These are phyloP conservation scores for Drosophila kikkawai DNA, from an alignment of 1,140 invertebrate genomes.

Conservation along the genomic window DNA sequence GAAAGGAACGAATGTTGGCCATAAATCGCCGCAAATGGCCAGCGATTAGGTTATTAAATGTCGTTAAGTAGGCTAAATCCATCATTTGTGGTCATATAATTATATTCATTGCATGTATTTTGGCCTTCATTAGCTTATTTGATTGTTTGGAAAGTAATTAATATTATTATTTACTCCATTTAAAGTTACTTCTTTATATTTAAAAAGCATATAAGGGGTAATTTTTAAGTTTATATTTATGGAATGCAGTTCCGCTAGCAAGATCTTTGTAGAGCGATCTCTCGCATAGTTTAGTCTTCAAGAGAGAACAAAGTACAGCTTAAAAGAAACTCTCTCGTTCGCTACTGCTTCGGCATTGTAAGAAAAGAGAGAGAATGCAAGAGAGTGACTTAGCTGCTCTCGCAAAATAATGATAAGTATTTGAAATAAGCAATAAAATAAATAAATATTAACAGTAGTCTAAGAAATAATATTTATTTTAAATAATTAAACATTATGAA, in stretches of 20 bases:
- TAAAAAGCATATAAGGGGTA: background rate
- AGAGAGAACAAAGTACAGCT: background rate
- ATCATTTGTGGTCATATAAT: constrained; percentile 15
- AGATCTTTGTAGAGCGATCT: background rate
- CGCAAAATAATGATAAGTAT: too few relatives aligned
- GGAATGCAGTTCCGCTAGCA: too few relatives aligned
- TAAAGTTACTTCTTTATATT: background rate
- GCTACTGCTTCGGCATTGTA: background rate
- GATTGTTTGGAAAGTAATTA: background rate
- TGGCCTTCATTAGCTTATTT: background rate
- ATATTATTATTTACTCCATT: background rate
- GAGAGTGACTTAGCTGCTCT: background rate
- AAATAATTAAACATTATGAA: background rate
- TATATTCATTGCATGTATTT: background rate
- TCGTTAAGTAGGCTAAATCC: background rate
- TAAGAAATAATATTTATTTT: too few relatives aligned
- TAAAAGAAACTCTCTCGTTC: background rate
- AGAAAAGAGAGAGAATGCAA: background rate
- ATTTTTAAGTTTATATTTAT: background rate
- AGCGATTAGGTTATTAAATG: constrained; percentile 12
- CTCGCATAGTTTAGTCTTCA: background rate
- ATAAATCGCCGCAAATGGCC: constrained; percentile 30
- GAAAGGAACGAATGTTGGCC: constrained; percentile 3
- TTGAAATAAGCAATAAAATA: background rate
- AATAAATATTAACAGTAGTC: background rate